phyloP scores from a whole-genome alignment of 2,888 invertebrate species.

The Suillia variegata region DNA sequence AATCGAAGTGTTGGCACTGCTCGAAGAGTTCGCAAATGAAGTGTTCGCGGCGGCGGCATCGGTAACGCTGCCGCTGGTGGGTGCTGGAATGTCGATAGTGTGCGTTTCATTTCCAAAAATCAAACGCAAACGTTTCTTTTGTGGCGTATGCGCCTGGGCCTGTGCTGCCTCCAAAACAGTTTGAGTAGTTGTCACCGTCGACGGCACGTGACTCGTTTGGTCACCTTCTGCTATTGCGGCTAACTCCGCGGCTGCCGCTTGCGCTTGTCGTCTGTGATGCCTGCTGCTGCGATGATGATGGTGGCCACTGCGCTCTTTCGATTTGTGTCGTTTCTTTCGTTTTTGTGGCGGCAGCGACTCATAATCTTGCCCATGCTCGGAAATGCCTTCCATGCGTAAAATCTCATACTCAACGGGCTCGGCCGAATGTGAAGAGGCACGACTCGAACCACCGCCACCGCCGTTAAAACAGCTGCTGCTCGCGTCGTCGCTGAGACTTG shows the following conservation, averaged over 20 bases:
- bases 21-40: background rate
- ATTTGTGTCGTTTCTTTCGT: constrained; percentile 69
- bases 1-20: background rate
- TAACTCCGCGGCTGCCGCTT: constrained; percentile 15
- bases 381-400: constrained; percentile 78
- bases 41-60: constrained; percentile 28
- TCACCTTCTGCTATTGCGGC: constrained; percentile 5
- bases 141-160: constrained; percentile 63
- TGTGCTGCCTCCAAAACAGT: constrained; percentile 27
- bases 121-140: constrained; percentile 83
- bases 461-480: constrained; percentile 40
- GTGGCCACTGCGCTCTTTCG: constrained; percentile 63
- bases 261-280: constrained; percentile 20
- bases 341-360: constrained; percentile 36
- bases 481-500: constrained; percentile 69
- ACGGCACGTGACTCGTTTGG: background rate
- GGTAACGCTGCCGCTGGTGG: constrained; percentile 33
- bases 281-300: constrained; percentile 31
- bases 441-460: constrained; percentile 51
- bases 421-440: constrained; percentile 30
- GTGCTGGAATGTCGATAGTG: constrained; percentile 84
- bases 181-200: constrained; percentile 15
- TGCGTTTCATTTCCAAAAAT: constrained; percentile 89
- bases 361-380: constrained; percentile 55
- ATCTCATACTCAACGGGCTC: constrained; percentile 82